Conservation (phyloP, 2,797 vertebrate species). For the Aythya fuligula region DNA sequence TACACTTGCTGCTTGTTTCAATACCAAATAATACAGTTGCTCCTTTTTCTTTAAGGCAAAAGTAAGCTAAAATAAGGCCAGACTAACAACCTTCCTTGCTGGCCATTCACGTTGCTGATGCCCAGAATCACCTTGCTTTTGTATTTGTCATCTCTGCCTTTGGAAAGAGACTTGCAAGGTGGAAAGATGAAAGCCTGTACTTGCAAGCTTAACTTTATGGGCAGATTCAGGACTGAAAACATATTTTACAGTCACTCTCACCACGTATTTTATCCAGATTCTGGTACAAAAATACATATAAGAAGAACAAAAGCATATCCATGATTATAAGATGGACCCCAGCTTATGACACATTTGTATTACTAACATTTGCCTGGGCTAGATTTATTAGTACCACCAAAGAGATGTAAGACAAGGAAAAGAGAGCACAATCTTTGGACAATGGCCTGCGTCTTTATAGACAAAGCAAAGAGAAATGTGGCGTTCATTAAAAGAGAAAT, state of each 20-base stretch:
- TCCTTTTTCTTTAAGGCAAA: background rate
- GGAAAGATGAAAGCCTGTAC: background rate
- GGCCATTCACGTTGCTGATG: background rate
- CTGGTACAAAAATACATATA: background rate
- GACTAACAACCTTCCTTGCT: background rate
- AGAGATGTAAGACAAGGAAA: background rate
- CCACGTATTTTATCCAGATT: background rate
- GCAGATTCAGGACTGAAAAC: background rate
- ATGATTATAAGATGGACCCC: background rate
- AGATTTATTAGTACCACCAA: background rate
- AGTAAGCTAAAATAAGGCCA: background rate
- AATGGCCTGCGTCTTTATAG: background rate
- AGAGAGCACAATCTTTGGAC: background rate
- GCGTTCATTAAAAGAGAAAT: too few species aligned
- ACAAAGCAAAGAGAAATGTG: background rate
- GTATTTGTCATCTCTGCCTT: background rate
- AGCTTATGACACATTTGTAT: background rate
- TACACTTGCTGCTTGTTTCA: background rate
- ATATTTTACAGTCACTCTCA: background rate
- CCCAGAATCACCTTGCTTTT: background rate
- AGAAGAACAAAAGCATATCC: background rate
- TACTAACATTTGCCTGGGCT: background rate
- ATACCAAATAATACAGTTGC: rapidly evolving
- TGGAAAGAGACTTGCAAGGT: background rate
- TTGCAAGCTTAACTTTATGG: background rate